phyloP scores from a whole-genome alignment of 2,888 invertebrate genomes.

The Himalopsyche japonica region DNA sequence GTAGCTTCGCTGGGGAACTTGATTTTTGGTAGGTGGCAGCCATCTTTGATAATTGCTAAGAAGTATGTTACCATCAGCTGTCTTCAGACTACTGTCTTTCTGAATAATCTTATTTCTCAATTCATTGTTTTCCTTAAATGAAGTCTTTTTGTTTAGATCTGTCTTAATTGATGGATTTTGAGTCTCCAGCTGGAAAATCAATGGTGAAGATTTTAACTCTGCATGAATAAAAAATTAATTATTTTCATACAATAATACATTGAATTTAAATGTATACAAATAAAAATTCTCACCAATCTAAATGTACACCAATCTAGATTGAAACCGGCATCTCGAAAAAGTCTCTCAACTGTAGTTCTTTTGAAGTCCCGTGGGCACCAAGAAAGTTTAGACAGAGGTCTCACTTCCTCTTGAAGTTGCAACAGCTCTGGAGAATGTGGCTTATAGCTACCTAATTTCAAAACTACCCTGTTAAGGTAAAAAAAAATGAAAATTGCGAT shows the following conservation, averaged over 20 bases:
- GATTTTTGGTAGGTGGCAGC: constrained; percentile 60
- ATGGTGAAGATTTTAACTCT: constrained; percentile 28
- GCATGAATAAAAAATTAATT: no score
- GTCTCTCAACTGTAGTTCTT: constrained; percentile 80
- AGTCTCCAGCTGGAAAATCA: constrained; percentile 46
- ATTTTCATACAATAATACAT: background rate
- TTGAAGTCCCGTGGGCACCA: constrained; percentile 84
- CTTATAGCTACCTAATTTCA: constrained; percentile 76
- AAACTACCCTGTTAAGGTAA: constrained; percentile 65
- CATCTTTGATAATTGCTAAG: background rate
- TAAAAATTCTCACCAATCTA: constrained; percentile 64
- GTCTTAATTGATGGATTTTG: constrained; percentile 46
- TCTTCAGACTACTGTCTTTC: constrained; percentile 41
- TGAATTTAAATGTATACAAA: background rate
- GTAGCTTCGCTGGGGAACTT: constrained; percentile 71
- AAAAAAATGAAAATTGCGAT: background rate
- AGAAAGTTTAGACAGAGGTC: constrained; percentile 75
- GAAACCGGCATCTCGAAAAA: constrained; percentile 78
- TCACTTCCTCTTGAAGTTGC: constrained; percentile 77
- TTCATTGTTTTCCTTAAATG: background rate
- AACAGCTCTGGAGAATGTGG: constrained; percentile 73
- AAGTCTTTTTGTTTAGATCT: background rate
- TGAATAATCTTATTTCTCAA: background rate
- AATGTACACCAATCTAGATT: constrained; percentile 90
- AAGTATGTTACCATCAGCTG: background rate